Conservation (phyloP, 2,888 invertebrate species). For the Globia sparganii region DNA sequence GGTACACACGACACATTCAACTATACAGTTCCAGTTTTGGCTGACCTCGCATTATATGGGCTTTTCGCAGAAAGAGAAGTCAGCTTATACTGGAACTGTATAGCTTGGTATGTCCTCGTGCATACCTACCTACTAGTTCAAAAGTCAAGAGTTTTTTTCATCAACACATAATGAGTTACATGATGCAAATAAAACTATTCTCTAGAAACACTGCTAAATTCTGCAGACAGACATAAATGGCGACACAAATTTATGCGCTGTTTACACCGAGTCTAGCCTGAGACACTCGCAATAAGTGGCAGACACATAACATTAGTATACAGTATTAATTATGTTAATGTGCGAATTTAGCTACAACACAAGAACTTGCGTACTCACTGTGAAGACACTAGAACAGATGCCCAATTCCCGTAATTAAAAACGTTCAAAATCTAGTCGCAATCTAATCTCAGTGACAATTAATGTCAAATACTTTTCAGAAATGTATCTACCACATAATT, state of each 20-base stretch:
- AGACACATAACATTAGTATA: conserved; percentile 16
- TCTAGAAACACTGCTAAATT: conserved; percentile 6
- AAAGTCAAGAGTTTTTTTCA: background rate
- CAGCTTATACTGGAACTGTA: background rate
- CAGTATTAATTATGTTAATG: conserved; percentile 27
- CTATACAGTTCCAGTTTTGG: background rate
- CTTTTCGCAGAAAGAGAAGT: background rate
- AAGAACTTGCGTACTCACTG: background rate
- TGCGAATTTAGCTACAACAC: conserved; percentile 1
- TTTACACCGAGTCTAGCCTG: conserved; percentile 19
- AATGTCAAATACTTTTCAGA: no score
- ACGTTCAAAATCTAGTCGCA: no score
- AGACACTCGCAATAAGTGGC: conserved; percentile 34
- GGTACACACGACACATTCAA: background rate
- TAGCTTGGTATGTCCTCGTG: background rate
- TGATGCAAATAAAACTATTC: background rate
- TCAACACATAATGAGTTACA: background rate
- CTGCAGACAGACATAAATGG: conserved; percentile 26
- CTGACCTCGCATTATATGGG: background rate
- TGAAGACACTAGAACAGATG: background rate
- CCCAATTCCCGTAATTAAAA: no score
- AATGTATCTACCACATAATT: no score
- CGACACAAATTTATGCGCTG: conserved; percentile 10
- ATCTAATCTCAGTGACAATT: no score
- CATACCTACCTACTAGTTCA: background rate